Base-by-base conservation (phyloP, 2,797 vertebrate species). In the Diplodus puntazzo region DNA sequence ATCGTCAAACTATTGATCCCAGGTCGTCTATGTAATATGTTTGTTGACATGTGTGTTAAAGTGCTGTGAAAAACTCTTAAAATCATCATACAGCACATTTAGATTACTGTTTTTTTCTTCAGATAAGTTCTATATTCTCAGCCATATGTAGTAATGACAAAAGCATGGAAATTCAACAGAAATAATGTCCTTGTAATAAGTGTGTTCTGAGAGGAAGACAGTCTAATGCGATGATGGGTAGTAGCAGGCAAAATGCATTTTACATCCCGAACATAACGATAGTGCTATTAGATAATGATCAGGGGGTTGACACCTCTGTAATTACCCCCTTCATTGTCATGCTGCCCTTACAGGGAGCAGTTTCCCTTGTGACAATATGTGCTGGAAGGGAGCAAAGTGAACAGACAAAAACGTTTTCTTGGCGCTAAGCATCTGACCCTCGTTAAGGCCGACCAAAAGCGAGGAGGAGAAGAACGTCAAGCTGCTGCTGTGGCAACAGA, bases 401-500 rank as follows among this genome's bases (percentile, higher is more conserved):
- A 21, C 23, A 39, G 21, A 66, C 48, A 13, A 60, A 54, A 65
- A 59, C 23, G 16, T 2, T 16, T 57, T 27, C 30, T 54, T 45
- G 3, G 39, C 17, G 34, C n/a, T 20, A 5, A 21, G 10, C 25
- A 21, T 68, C 21, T 73, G 55, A 73, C 34, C 45, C 55, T 73
- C 10, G 57, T 81, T 50, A 62, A 65, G 65, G 43, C 7, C 1
- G n/a, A 54, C 2, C 11, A 43, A 65, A 60, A 30, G 21, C 0
- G 0, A 63, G 42, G 42, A 64, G 16, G n/a, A 57, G 39, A 42
- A 62, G 39, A 42, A 27, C 14, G 18, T 13, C 9, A 62, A 53
- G 27, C 42, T 55, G 71, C 53, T 75, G 67, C 62, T 16, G 50
- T 48, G 53, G 75, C 20, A 68, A 81, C 68, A 50, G 54, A 45